Evolutionary conservation across 1,140 invertebrate genomes (phyloP).

Genomic region (Kradibia gibbosae): DNA sequence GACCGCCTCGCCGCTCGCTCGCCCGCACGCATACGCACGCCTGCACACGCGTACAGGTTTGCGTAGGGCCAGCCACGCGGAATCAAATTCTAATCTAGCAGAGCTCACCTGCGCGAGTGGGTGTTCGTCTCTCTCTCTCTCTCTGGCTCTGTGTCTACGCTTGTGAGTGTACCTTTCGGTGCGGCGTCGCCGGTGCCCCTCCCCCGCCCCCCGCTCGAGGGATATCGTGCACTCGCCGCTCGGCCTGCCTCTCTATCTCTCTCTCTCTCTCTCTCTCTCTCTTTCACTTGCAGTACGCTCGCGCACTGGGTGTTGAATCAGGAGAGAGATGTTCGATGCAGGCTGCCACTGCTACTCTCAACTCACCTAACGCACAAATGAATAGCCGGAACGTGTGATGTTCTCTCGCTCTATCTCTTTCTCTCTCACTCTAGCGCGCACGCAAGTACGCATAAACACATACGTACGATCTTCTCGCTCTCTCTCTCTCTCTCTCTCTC

Average conservation of each 20-base stretch:
- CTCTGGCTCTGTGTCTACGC: too few species aligned
- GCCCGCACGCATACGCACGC: slow-evolving; percentile 11
- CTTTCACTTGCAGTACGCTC: neutral
- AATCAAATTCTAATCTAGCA: neutral
- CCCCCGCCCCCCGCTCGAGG: too few species aligned
- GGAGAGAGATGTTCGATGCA: slow-evolving; percentile 15
- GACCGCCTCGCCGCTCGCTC: neutral
- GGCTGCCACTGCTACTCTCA: slow-evolving; percentile 18
- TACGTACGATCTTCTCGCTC: too few species aligned
- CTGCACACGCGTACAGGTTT: neutral
- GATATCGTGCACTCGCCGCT: too few species aligned
- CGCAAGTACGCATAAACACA: too few species aligned
- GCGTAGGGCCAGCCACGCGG: slow-evolving; percentile 21
- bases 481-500: slow-evolving; percentile 28
- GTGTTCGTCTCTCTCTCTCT: too few species aligned
- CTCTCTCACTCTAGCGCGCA: neutral
- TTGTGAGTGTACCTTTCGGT: too few species aligned
- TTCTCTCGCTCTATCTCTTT: slow-evolving; percentile 33
- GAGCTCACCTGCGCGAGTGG: neutral
- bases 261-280: too few species aligned
- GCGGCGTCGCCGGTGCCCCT: slow-evolving; percentile 14
- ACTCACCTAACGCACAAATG: slow-evolving; percentile 47
- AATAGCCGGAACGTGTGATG: slow-evolving; percentile 44
- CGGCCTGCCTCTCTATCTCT: too few species aligned
- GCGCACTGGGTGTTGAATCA: neutral